A percentile compares a stretch with the other conserved stretches of the same genome.
Conservation (phyloP, 2,888 invertebrate species). For the Chydorus sphaericus region DNA sequence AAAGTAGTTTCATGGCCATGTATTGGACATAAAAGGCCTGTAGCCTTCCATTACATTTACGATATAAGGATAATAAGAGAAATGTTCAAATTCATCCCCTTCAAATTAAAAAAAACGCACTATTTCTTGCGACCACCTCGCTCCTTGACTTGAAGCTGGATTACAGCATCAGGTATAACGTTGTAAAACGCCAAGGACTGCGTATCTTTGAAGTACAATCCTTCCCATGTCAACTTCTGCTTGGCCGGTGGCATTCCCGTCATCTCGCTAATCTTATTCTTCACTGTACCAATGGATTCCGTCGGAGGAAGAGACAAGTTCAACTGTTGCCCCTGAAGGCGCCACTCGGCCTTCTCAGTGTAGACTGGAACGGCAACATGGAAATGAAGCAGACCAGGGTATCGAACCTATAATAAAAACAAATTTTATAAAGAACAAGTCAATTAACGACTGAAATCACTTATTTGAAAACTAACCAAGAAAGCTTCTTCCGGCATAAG, state of each 20-base stretch:
- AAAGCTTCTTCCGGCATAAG: conserved; percentile 79
- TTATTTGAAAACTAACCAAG: too few species aligned
- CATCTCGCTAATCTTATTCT: conserved; percentile 68
- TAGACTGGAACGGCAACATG: conserved; percentile 67
- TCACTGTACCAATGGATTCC: conserved; percentile 69
- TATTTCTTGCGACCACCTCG: conserved; percentile 93
- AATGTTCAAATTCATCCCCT: too few species aligned
- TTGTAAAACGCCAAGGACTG: conserved; percentile 93
- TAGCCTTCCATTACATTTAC: too few species aligned
- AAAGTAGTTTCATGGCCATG: too few species aligned
- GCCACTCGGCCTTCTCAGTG: conserved; percentile 88
- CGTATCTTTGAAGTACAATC: conserved; percentile 94
- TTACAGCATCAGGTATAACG: conserved; percentile 62
- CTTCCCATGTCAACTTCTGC: conserved; percentile 93
- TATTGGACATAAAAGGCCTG: too few species aligned
- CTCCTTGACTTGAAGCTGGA: conserved; percentile 88
- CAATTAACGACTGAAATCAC: too few species aligned
- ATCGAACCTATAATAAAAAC: too few species aligned
- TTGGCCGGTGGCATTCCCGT: conserved; percentile 92
- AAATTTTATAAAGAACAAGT: too few species aligned
- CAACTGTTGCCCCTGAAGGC: conserved; percentile 76
- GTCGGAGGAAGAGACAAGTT: conserved; percentile 57
- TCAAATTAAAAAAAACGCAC: not conserved
- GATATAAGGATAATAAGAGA: too few species aligned
- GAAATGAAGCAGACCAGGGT: conserved; percentile 59